Percentiles rank a stretch among this genome's conserved stretches.
phyloP scores from a whole-genome alignment of 1,140 invertebrate genomes.

The Bombus confusus region DNA sequence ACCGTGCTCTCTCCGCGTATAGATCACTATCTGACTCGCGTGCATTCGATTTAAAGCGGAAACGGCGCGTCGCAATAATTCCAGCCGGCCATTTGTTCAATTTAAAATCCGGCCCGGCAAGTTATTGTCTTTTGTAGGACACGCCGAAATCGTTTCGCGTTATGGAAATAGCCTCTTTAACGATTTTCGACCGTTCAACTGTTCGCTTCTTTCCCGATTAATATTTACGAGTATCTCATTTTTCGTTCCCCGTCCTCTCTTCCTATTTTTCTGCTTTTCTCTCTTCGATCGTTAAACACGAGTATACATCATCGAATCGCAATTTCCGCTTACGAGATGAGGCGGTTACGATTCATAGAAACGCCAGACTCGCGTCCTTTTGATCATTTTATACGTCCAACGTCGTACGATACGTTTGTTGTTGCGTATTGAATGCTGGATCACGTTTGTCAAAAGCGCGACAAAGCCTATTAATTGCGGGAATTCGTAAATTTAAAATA shows the following conservation, averaged over 20 bases:
- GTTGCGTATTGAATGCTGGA: neutral
- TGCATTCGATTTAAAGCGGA: conserved; percentile 39
- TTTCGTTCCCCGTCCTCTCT: neutral
- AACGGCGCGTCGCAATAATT: conserved; percentile 32
- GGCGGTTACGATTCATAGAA: neutral
- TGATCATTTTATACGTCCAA: conserved; percentile 15
- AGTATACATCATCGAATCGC: neutral
- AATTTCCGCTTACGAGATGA: neutral
- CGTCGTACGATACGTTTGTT: conserved; percentile 2
- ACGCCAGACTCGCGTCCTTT: neutral
- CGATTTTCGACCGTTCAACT: neutral
- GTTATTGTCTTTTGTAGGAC: conserved; percentile 22
- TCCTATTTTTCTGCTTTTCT: neutral
- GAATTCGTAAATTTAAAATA: neutral
- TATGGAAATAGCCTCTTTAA: conserved; percentile 37
- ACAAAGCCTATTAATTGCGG: neutral
- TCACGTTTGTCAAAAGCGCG: neutral
- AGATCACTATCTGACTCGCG: conserved; percentile 39
- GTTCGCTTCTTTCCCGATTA: conserved; percentile 9
- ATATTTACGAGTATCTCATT: conserved; percentile 4
- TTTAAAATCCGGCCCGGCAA: conserved; percentile 29
- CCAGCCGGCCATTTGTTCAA: conserved; percentile 17
- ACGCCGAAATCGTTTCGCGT: neutral
- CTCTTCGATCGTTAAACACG: neutral
- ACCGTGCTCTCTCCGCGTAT: neutral